A percentile compares a stretch with the other conserved stretches of the same genome.
These are phyloP conservation scores for Chionomys nivalis DNA, from an alignment of 2,113 vertebrate species.

Conservation along the genomic window DNA sequence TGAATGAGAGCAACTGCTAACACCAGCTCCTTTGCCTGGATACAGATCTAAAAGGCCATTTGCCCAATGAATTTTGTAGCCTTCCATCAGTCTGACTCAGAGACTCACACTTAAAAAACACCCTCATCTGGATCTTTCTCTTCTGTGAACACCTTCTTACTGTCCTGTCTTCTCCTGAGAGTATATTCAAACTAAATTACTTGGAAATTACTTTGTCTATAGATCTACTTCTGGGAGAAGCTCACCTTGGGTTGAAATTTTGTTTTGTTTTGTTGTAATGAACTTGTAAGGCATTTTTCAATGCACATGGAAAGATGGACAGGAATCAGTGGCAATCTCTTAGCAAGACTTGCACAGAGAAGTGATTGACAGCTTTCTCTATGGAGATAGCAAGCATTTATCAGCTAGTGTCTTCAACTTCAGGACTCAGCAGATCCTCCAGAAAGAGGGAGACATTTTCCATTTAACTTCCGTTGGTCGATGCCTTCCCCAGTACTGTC, in stretches of 20 bases:
- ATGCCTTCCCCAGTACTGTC: neutral
- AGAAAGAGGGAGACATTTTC: slow-evolving; percentile 35
- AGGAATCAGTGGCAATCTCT: neutral
- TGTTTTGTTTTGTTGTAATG: neutral
- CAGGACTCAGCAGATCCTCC: neutral
- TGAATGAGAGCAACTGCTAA: neutral
- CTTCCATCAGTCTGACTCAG: neutral
- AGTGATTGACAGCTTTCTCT: neutral
- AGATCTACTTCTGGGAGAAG: neutral
- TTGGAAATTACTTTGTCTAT: neutral
- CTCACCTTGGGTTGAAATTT: neutral
- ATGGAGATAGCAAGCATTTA: neutral
- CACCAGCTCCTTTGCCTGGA: neutral
- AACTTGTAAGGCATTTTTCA: slow-evolving; percentile 39
- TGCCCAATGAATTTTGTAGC: neutral
- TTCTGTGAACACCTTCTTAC: neutral
- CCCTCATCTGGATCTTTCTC: neutral
- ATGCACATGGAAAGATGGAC: neutral
- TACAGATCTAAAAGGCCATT: neutral
- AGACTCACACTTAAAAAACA: neutral
- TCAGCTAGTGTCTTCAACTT: neutral
- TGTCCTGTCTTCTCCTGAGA: neutral
- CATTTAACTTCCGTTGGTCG: neutral
- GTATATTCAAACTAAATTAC: neutral
- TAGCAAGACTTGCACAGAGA: neutral